phyloP scores from a whole-genome alignment of 2,113 vertebrate species.

The Aplodontia rufa region DNA sequence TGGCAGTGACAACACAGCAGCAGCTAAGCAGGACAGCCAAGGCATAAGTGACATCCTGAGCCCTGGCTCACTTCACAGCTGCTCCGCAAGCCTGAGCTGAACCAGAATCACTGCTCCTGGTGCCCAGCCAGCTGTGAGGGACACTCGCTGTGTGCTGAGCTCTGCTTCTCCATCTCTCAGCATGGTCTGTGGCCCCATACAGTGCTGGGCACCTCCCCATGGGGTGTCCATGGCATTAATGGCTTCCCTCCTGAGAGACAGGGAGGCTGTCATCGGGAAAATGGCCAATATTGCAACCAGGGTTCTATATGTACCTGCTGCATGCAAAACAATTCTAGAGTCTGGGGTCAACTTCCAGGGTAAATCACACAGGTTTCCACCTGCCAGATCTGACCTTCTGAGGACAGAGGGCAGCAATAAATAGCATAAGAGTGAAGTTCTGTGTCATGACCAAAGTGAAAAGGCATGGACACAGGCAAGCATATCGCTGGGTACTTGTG shows the following conservation, averaged over 20 bases:
- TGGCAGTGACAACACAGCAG: background rate
- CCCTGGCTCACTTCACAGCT: slow-evolving; percentile 5
- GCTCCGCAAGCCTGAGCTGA: slow-evolving; percentile 60
- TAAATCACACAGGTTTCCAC: background rate
- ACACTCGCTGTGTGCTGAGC: background rate
- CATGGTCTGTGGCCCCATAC: rapidly evolving
- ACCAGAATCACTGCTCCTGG: slow-evolving; percentile 66
- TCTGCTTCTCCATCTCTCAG: slow-evolving; percentile 44
- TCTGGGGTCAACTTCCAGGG: rapidly evolving
- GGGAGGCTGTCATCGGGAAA: background rate
- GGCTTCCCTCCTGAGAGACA: background rate
- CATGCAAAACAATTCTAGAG: too few relatives aligned
- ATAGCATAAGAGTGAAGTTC: rapidly evolving
- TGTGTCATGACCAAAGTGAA: rapidly evolving
- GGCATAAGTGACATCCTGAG: background rate
- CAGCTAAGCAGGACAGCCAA: background rate
- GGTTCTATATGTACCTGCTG: background rate
- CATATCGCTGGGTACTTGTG: rapidly evolving
- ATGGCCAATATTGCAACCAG: background rate
- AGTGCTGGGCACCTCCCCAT: rapidly evolving
- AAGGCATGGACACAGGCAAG: rapidly evolving
- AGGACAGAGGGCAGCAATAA: too few relatives aligned
- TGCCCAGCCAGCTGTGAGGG: slow-evolving; percentile 64
- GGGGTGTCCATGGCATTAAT: rapidly evolving
- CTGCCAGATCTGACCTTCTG: rapidly evolving